Conservation (phyloP, 2,113 vertebrate genomes). For the Lonchura striata region DNA sequence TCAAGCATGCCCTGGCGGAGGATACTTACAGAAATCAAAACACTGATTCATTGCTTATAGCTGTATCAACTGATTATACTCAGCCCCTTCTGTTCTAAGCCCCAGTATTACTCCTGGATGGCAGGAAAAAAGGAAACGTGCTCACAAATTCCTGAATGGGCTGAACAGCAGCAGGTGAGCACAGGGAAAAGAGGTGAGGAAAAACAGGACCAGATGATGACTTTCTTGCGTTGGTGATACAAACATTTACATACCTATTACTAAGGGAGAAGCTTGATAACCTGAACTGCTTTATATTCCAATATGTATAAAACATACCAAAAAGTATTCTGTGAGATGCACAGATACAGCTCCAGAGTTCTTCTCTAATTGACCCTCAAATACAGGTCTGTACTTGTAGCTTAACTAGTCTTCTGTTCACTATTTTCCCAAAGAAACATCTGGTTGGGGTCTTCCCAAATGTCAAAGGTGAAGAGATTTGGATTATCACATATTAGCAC, state of each 20-base stretch:
- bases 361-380: background rate
- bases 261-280: background rate
- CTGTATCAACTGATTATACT: background rate
- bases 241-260: background rate
- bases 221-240: background rate
- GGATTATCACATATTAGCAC: background rate
- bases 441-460: background rate
- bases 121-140: background rate
- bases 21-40: background rate
- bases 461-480: background rate
- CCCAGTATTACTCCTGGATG: background rate
- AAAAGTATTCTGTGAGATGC: background rate
- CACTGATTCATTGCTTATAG: background rate
- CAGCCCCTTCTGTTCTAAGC: background rate
- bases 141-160: background rate
- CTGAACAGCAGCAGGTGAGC: background rate
- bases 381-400: background rate
- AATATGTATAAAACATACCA: background rate
- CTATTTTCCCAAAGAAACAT: background rate
- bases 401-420: background rate
- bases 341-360: background rate
- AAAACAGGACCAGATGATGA: background rate
- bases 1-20: background rate
- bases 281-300: background rate
- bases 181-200: background rate